A percentile compares a stretch with the other conserved stretches of the same genome.
Evolutionary conservation across 2,113 vertebrate genomes (phyloP).

Genomic region (Ammospiza nelsoni): DNA sequence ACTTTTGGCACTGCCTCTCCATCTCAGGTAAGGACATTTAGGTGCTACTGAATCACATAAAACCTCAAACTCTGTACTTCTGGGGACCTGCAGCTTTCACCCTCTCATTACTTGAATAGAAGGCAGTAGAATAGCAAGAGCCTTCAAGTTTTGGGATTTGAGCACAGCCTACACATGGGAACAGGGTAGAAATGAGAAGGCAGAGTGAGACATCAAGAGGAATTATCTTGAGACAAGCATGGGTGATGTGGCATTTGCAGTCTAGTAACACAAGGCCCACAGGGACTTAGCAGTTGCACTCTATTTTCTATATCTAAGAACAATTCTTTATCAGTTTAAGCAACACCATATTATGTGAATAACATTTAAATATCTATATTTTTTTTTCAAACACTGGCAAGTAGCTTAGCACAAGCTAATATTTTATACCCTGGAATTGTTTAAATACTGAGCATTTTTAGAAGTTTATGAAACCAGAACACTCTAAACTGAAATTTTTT

Average conservation of each 20-base stretch:
- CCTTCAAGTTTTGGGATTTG: not conserved
- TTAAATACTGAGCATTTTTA: not conserved
- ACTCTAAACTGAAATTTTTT: not conserved
- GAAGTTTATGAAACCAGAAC: not conserved
- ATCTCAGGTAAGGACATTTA: not conserved
- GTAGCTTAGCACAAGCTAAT: not conserved
- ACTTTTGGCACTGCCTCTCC: not conserved
- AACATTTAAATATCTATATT: not conserved
- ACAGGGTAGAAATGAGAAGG: not conserved
- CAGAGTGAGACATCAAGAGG: not conserved
- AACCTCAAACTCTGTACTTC: not conserved
- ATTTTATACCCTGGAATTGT: not conserved
- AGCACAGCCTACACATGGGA: not conserved
- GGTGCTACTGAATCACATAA: not conserved
- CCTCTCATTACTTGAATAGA: not conserved
- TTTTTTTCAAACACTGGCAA: not conserved
- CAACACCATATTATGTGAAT: not conserved
- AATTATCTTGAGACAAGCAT: not conserved
- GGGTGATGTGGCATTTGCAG: not conserved
- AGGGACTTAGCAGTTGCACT: not conserved
- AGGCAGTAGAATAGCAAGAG: not conserved
- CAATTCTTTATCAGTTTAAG: not conserved
- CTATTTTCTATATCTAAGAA: not conserved
- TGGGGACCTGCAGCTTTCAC: too few relatives aligned
- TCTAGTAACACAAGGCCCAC: not conserved